These are phyloP conservation scores for Andrena marginata DNA, from an alignment of 2,888 invertebrate genomes.

Conservation along the genomic window DNA sequence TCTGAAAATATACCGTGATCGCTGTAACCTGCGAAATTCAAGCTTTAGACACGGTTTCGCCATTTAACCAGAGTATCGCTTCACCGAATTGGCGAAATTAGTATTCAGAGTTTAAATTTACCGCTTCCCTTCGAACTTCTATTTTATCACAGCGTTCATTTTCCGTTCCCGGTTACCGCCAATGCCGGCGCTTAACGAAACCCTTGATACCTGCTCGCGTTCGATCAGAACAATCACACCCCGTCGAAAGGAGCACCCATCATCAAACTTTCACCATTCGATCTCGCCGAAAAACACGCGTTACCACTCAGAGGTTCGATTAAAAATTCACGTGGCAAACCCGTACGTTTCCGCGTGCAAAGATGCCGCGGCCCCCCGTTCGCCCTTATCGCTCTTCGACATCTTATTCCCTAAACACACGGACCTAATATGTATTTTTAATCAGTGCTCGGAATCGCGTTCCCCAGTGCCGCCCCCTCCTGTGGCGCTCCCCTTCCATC, in stretches of 20 bases:
- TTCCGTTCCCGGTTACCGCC: background rate
- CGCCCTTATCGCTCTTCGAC: constrained; percentile 43
- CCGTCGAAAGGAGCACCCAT: background rate
- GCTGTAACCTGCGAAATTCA: background rate
- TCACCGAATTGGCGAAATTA: too few relatives aligned
- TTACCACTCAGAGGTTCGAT: constrained; percentile 41
- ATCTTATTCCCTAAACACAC: constrained; percentile 72
- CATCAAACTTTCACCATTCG: constrained; percentile 54
- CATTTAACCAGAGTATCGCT: too few relatives aligned
- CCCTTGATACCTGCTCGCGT: background rate
- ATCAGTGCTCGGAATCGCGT: constrained; percentile 73
- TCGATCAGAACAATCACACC: constrained; percentile 8
- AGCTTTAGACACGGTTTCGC: background rate
- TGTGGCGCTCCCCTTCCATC: constrained; percentile 44
- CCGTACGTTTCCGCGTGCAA: constrained; percentile 24
- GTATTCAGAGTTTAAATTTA: background rate
- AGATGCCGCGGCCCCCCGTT: constrained; percentile 37
- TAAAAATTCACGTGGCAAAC: constrained; percentile 35
- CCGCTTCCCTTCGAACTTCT: background rate
- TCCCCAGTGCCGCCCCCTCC: background rate
- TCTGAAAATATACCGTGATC: background rate
- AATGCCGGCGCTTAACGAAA: background rate
- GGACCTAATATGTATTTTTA: constrained; percentile 78
- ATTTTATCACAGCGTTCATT: constrained; percentile 3
- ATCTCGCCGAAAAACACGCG: constrained; percentile 46